phyloP scores from a whole-genome alignment of 2,113 vertebrate genomes.

The Mixornis gularis region DNA sequence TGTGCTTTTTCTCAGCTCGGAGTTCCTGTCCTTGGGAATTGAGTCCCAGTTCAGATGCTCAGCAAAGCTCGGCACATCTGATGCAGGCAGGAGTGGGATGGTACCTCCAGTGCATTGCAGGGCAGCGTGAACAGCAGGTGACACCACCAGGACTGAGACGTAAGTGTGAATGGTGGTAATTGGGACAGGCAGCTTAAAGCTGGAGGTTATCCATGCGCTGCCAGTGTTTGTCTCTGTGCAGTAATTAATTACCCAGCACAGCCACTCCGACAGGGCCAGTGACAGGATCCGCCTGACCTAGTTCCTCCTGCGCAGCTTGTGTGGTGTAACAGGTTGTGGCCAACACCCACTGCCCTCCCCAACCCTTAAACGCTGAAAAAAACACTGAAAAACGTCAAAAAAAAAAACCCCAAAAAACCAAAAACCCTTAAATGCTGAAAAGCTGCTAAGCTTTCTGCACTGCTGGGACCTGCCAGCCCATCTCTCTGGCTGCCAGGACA shows the following conservation, averaged over 20 bases:
- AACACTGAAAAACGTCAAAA: too few species aligned
- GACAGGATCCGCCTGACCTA: constrained; percentile 45
- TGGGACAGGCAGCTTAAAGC: neutral
- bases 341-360: neutral
- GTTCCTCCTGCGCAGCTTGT: neutral
- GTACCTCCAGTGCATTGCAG: rapidly evolving
- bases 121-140: neutral
- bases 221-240: neutral
- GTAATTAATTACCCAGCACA: neutral
- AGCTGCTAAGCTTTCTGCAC: neutral
- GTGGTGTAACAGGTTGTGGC: neutral
- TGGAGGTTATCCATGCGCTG: neutral
- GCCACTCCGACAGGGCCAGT: neutral
- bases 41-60: neutral
- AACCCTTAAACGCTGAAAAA: too few species aligned
- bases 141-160: rapidly evolving
- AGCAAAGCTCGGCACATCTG: neutral
- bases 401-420: too few species aligned
- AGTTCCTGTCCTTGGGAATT: neutral
- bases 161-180: neutral
- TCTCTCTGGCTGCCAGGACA: neutral
- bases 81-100: neutral
- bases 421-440: neutral
- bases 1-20: neutral
- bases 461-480: neutral